Evolutionary conservation across 2,113 vertebrate genomes (phyloP), one percentile per base, ranked within the genome.

Genomic region (Caracal caracal): DNA sequence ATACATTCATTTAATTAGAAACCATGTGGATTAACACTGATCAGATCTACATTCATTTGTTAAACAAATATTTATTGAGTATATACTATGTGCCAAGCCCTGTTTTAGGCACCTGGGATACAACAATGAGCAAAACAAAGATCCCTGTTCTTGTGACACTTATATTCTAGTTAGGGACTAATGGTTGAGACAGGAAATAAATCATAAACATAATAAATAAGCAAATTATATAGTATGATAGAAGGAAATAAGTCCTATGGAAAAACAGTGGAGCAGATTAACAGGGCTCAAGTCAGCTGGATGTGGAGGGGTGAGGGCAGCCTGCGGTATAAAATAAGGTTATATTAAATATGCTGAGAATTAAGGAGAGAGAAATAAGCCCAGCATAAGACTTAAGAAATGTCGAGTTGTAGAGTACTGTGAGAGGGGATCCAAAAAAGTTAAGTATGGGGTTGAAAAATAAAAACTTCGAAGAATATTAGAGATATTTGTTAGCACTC

Each of bases 1-100:
- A 53, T 5, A 65, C 13, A 24, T 76, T 93, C 16, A 80, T 81
- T 92, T 86, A 92, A 95, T 86, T 87, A 94, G 68, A 97, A 90
- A 56, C 33, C 37, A 7, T 79, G 43, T 94, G 30, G 26, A 56
- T 71, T 78, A 63, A 51, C 65, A 51, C n/a, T 61, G 51, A 43
- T 75, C n/a, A 76, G 10, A 49, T 51, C 35, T 47, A 40, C 8
- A 66, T 65, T 89, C 28, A 26, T 66, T 84, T 83, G 94, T 78
- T 92, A 71, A 56, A 15, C 26, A 87, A 30, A 70, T 83, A 90
- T 84, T 94, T 94, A 59, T 51, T 33, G 47, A 95, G 35, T 6
- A 2, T 40, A 26, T 56, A 56, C 30, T 53, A 28, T 47, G 15
- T 94, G 35, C 24, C 30, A 70, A 63, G 35, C 13, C 61, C 35